phyloP scores from a whole-genome alignment of 2,113 vertebrate species.

The Columbina picui region DNA sequence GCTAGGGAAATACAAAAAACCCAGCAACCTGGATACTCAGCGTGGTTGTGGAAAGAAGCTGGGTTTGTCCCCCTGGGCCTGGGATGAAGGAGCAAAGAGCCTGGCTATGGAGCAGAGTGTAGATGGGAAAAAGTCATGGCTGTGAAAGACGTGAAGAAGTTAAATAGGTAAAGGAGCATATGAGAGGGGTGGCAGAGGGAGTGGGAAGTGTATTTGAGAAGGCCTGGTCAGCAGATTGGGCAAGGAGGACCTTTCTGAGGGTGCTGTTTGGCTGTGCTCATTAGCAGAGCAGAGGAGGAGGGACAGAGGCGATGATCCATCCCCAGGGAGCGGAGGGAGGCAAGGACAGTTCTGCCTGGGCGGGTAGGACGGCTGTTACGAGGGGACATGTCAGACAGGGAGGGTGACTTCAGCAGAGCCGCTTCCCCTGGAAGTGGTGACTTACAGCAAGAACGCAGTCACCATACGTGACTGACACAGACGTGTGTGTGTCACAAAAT shows the following conservation, averaged over 20 bases:
- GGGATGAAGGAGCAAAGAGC: neutral
- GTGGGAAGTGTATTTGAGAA: neutral
- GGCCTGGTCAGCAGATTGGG: neutral
- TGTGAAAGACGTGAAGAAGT: neutral
- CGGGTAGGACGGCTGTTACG: constrained; percentile 16
- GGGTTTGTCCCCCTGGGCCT: neutral
- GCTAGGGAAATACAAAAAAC: neutral
- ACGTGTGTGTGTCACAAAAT: constrained; percentile 10
- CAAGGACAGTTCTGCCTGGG: constrained; percentile 61
- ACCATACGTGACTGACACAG: neutral
- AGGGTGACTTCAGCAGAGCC: constrained; percentile 44
- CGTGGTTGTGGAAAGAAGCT: neutral
- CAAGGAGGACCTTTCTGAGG: neutral
- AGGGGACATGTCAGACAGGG: neutral
- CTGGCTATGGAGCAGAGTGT: neutral
- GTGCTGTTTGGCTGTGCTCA: neutral
- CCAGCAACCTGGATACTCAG: neutral
- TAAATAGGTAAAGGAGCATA: neutral
- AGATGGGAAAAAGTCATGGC: neutral
- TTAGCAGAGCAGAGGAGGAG: constrained; percentile 3
- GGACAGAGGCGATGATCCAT: constrained; percentile 23
- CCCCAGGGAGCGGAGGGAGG: constrained; percentile 22
- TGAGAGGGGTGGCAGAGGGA: neutral
- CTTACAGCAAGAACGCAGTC: neutral
- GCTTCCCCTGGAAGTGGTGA: constrained; percentile 33